Conservation (phyloP, 2,888 invertebrate genomes). For the Erebia epiphron region DNA sequence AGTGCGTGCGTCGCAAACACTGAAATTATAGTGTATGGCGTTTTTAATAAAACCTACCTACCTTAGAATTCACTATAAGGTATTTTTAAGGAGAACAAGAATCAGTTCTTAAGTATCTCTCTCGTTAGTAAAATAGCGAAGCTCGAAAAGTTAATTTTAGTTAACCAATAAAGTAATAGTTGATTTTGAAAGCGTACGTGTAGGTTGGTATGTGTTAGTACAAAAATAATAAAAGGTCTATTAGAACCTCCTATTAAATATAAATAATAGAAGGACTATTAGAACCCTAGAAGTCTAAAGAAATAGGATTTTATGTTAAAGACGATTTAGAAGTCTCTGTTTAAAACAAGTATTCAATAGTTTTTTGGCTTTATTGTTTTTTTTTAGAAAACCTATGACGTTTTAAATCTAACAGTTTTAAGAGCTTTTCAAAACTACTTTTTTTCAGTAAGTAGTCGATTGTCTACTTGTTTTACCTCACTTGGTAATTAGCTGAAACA, state of each 20-base stretch:
- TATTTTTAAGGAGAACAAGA: slow-evolving; percentile 15
- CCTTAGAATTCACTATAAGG: slow-evolving; percentile 8
- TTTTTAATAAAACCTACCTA: slow-evolving; percentile 15
- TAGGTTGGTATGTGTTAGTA: not conserved
- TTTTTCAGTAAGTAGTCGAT: slow-evolving; percentile 2
- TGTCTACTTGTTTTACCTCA: not conserved
- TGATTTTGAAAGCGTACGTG: not conserved
- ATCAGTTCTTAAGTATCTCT: slow-evolving; percentile 24
- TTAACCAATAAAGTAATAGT: slow-evolving; percentile 2
- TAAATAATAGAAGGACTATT: not conserved
- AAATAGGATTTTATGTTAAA: not conserved
- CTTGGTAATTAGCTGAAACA: not conserved
- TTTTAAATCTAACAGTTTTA: slow-evolving; percentile 5
- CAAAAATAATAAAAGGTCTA: not conserved
- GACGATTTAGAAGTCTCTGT: not conserved
- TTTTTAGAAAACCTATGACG: not conserved
- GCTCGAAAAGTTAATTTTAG: slow-evolving; percentile 28
- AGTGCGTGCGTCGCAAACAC: not conserved
- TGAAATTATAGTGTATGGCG: slow-evolving; percentile 14
- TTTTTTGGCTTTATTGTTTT: slow-evolving; percentile 1
- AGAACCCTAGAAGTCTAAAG: not conserved
- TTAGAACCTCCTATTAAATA: too few relatives aligned
- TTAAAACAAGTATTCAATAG: not conserved
- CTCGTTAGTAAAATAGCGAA: slow-evolving; percentile 34
- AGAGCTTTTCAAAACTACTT: not conserved